phyloP scores from a whole-genome alignment of 2,888 invertebrate species.

The Eupithecia inturbata region DNA sequence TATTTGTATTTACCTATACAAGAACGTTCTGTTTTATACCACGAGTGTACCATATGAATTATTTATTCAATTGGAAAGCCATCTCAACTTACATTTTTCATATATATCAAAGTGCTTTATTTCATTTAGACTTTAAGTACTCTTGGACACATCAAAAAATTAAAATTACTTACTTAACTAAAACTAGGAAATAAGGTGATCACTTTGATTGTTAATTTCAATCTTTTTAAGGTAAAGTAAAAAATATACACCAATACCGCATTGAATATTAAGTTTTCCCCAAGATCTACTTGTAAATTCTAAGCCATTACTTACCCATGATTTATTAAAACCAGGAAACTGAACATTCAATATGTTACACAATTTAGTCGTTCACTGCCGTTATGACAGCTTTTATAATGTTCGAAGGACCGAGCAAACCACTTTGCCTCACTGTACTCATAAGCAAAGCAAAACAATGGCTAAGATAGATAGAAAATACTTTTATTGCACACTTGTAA shows the following conservation, averaged over 20 bases:
- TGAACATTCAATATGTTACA: constrained; percentile 21
- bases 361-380: constrained; percentile 13
- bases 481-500: too few relatives aligned
- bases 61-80: neutral
- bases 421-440: neutral
- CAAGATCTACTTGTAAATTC: constrained; percentile 25
- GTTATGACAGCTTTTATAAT: constrained; percentile 9
- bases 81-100: too few relatives aligned
- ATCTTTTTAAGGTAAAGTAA: too few relatives aligned
- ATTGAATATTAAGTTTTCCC: constrained; percentile 8
- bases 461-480: too few relatives aligned
- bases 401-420: neutral
- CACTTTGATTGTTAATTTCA: too few relatives aligned
- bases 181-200: too few relatives aligned
- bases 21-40: too few relatives aligned
- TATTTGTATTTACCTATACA: neutral
- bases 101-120: too few relatives aligned
- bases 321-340: constrained; percentile 32
- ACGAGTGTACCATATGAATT: too few relatives aligned
- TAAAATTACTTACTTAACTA: too few relatives aligned
- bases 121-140: too few relatives aligned
- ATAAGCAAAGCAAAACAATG: neutral
- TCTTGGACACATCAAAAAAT: too few relatives aligned
- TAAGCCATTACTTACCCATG: constrained; percentile 18
- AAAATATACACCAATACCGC: neutral